Evolutionary conservation across 1,140 invertebrate genomes (phyloP), one percentile per base, ranked within the genome.

Genomic region (Diorhabda elongata): DNA sequence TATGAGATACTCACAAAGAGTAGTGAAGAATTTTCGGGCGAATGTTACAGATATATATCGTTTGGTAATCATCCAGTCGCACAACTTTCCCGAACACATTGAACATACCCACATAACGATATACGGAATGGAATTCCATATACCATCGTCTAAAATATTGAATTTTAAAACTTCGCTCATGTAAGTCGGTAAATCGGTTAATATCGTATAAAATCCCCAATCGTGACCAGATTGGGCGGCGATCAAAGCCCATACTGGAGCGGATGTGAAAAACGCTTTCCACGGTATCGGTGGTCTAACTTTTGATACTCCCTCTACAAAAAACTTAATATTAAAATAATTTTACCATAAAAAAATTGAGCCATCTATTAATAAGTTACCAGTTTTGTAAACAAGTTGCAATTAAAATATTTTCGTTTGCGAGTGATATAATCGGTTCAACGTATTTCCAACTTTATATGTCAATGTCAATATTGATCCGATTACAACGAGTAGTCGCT

Each of bases 191-290:
- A 98, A 89, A 81, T 95, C 89, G 0, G 93, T 95, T 58, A 98
- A 83, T 59, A 98, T 84, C 3, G 92, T 97, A 84, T 94, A 97
- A 77, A 94, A 95, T 0, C 94, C 94, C 95, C 94, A 98, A 77
- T 94, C 94, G 76, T 96, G 91, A 0, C 92, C 89, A 78, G 92
- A 91, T 76, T 97, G 93, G 0, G 87, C 88, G 1, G 94, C 79
- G 45, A 94, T 86, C 5, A 96, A 82, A 0, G 94, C 90, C 90
- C 90, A 93, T 70, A 97, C 88, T 0, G 94, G 91, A 4, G 87
- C 63, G 2, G 92, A 94, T 0, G 85, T 90, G 0, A 91, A 81
- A 41, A 97, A 92, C 3, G 85, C 80, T 59, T 81, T 83, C 93
- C 93, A 96, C 2, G 94, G 94, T 9, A 86, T 89, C 11, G 84